A percentile compares a stretch with the other conserved stretches of the same genome.
Conservation (phyloP, 1,140 invertebrate genomes). For the Plectrocnemia conspersa region DNA sequence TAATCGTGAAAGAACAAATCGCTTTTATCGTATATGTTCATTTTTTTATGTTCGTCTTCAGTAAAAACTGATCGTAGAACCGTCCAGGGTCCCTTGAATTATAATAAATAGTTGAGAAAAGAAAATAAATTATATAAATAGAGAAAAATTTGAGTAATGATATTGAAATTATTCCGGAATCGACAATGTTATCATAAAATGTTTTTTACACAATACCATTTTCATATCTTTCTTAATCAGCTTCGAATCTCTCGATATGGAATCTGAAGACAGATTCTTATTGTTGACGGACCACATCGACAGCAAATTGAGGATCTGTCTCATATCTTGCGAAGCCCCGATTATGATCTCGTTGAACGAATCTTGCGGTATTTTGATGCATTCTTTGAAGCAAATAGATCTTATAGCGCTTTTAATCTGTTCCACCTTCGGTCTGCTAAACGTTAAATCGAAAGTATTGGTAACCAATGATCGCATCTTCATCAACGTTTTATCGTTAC, state of each 20-base stretch:
- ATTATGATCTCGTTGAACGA: slow-evolving; percentile 79
- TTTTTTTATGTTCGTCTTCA: slow-evolving; percentile 72
- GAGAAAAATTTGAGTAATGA: not conserved
- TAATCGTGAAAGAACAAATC: slow-evolving; percentile 98
- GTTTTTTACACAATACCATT: slow-evolving; percentile 55
- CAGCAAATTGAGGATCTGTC: slow-evolving; percentile 88
- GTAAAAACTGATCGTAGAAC: slow-evolving; percentile 87
- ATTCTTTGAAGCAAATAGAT: slow-evolving; percentile 89
- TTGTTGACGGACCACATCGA: slow-evolving; percentile 67
- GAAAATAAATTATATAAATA: too few relatives aligned
- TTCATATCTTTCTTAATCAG: slow-evolving; percentile 76
- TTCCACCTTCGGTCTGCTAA: slow-evolving; percentile 74
- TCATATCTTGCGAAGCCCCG: slow-evolving; percentile 86
- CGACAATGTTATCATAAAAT: not conserved
- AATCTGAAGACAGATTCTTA: slow-evolving; percentile 50
- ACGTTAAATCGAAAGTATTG: slow-evolving; percentile 92
- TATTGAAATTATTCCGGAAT: not conserved
- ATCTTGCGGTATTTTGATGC: slow-evolving; percentile 73
- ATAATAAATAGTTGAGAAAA: slow-evolving; percentile 4
- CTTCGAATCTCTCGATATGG: slow-evolving; percentile 52
- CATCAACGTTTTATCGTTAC: slow-evolving; percentile 91
- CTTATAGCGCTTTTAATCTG: slow-evolving; percentile 93
- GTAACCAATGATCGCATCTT: slow-evolving; percentile 93
- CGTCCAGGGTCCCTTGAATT: slow-evolving; percentile 82
- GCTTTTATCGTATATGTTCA: slow-evolving; percentile 81